Base-by-base conservation (phyloP, 2,888 invertebrate genomes). In the Ypsolopha sequella region DNA sequence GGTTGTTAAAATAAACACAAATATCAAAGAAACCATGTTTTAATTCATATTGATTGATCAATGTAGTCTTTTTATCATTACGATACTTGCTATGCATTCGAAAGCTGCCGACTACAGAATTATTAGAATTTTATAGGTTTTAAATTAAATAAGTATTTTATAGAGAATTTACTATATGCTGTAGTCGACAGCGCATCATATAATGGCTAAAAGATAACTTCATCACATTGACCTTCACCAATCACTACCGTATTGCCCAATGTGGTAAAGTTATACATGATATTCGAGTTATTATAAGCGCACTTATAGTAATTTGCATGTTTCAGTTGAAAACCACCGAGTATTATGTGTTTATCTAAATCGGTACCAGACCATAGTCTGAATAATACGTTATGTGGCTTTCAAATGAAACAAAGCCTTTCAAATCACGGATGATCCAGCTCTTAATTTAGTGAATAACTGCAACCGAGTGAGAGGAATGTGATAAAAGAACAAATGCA, bases 1-100 rank as follows among this genome's bases (percentile, higher is more conserved):
- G 24, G 24, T 24, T 38, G 8, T 38, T 13, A 48, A 36, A 36
- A 49, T 33, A 49, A 41, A 49, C 7, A 36, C 47, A 36, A 47
- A 36, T 36, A 13, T 47, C 9, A 47, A 47, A 47, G 36, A 47
- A 47, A 47, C 47, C 47, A 47, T 47, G 45, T 45, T 45, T 43
- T 47, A 36, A 41, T 49, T 48, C 6, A 38, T 48, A 48, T 48
- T 49, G 41, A 49, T 49, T n/a, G 33, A 39, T 49, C 47, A 47
- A 47, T 39, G 49, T 39, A 49, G 49, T 38, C 39, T 49, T 49
- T 39, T 49, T 39, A 49, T 8, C 11, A 48, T 9, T 46, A 9
- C 24, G 24, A 24, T 24, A 24, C 4, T 24, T 24, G 24, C 24
- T 24, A 43, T 46, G 46, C 46, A 41, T 39, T 41, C 41, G 47